Percentiles rank a stretch among this genome's conserved stretches.
Evolutionary conservation across 2,888 invertebrate species (phyloP).

Genomic region (Nudaria mundana): DNA sequence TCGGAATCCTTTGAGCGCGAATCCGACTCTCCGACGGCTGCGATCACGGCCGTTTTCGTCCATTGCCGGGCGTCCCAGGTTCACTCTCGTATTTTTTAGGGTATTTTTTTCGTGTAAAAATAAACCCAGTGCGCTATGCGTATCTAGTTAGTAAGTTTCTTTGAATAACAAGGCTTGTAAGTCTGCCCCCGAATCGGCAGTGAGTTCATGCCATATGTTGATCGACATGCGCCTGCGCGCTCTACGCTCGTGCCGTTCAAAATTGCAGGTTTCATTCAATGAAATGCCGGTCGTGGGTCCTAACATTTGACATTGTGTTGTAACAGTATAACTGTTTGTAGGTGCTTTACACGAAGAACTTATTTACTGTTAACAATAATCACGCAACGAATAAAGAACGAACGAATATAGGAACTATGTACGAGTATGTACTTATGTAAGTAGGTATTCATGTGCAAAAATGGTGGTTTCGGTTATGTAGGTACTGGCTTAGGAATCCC

Average conservation of each 20-base stretch:
- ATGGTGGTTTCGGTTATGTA: no score
- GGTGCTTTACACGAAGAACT: slow-evolving; percentile 26
- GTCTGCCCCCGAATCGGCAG: slow-evolving; percentile 46
- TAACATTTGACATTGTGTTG: slow-evolving; percentile 38
- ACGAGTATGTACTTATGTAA: neutral
- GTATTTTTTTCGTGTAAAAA: no score
- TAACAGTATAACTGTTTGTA: slow-evolving; percentile 34
- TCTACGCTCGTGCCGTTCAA: slow-evolving; percentile 47
- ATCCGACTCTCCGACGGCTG: no score
- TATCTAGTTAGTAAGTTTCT: slow-evolving; percentile 28
- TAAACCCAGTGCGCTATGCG: no score
- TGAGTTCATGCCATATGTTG: slow-evolving; percentile 68
- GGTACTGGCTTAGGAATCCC: no score
- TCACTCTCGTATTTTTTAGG: no score
- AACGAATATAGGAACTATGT: neutral
- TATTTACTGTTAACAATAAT: slow-evolving; percentile 29
- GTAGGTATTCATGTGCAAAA: neutral
- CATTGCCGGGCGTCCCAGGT: no score
- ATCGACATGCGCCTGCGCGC: slow-evolving; percentile 56
- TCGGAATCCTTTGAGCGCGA: no score
- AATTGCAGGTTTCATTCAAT: slow-evolving; percentile 76
- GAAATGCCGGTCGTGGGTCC: slow-evolving; percentile 54
- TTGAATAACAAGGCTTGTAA: slow-evolving; percentile 43
- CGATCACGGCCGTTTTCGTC: no score
- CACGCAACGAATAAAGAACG: slow-evolving; percentile 22